A percentile compares a stretch with the other conserved stretches of the same genome.
phyloP scores from a whole-genome alignment of 2,113 vertebrate genomes.

The Podocnemis expansa region DNA sequence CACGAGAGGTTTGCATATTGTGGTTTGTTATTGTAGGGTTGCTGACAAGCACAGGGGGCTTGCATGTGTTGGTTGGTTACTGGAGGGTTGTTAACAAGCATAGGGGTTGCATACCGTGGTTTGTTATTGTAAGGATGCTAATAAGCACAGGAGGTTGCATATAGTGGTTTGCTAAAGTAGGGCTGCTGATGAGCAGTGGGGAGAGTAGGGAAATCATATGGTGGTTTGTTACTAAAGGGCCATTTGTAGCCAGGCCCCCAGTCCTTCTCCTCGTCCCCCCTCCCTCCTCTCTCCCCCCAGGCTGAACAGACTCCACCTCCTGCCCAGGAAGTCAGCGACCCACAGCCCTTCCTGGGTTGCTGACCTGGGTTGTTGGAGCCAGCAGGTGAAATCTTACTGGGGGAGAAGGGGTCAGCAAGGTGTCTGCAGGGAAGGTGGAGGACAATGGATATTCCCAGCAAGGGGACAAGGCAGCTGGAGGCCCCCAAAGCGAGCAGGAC shows the following conservation, averaged over 20 bases:
- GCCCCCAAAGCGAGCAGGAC: background rate
- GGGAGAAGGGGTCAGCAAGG: background rate
- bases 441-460: background rate
- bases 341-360: background rate
- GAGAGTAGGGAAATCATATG: background rate
- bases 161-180: background rate
- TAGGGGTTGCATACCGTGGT: background rate
- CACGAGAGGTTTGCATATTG: background rate
- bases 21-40: background rate
- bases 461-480: background rate
- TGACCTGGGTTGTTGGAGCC: background rate
- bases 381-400: background rate
- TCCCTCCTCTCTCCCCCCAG: background rate
- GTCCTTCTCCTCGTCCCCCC: background rate
- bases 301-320: background rate
- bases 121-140: no score
- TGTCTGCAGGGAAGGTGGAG: background rate
- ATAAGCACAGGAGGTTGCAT: background rate
- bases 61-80: background rate
- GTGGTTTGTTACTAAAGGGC: background rate
- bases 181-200: background rate
- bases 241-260: background rate
- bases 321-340: background rate
- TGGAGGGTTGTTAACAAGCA: background rate
- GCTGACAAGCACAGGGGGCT: background rate